Evolutionary conservation across 2,797 vertebrate genomes (phyloP), one percentile per base, ranked within the genome.

Genomic region (Halcyon smyrnensis): DNA sequence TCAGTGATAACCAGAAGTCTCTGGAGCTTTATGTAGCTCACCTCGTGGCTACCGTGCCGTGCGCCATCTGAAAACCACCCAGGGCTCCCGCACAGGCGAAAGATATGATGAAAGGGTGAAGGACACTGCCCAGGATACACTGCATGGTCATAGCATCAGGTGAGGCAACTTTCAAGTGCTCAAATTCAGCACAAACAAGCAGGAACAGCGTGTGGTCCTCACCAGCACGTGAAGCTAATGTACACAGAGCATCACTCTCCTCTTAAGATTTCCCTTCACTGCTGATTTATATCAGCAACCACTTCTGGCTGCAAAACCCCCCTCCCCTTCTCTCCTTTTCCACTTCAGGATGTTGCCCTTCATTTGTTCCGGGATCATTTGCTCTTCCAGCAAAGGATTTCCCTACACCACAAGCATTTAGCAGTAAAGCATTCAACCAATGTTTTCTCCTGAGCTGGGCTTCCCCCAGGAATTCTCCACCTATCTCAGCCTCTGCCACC

Each of bases 171-270:
- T 56, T 21, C 24, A 48, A 46, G 39, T 15, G 1, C 41, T 30
- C 34, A 10, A 27, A 75, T 7, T 19, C 32, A 21, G 51, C 56
- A 28, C 6, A 4, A 16, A 18, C 20, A 5, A 0, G 0, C 14
- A 15, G 32, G 32, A 34, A 57, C 0, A 0, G 37, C 1, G 2
- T 1, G 0, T 3, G 57, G 30, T 21, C 32, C 57, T 65, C 45
- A 37, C 25, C 51, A 28, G n/a, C 8, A 7, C 2, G 0, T 56
- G 18, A 18, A 43, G 19, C 3, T 8, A 7, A 6, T 1, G 2
- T 14, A 1, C 0, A 9, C 4, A n/a, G 12, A 56, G 9, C 1
- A 3, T 6, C 68, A 2, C 5, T 20, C 20, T 24, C 59, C 69
- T 48, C 28, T 62, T 64, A 16, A 80, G 36, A 34, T 14, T 16